Evolutionary conservation across 2,113 vertebrate species (phyloP).

Genomic region (Mustela nigripes): DNA sequence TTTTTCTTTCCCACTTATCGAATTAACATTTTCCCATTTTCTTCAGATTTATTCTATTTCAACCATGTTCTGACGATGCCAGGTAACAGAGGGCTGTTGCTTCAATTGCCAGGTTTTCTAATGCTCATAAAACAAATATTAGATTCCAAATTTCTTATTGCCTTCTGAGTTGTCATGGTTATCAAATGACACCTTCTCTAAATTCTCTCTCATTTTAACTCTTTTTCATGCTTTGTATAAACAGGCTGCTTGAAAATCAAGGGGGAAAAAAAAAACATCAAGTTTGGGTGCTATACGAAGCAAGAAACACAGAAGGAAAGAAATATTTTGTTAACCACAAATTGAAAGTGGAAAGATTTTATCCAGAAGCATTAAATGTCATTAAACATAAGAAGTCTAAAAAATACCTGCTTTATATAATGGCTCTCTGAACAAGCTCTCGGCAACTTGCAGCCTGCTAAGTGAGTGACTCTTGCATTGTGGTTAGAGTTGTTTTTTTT

Average conservation of each 20-base stretch:
- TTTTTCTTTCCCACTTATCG: slow-evolving; percentile 62
- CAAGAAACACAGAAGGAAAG: slow-evolving; percentile 63
- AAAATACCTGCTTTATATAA: slow-evolving; percentile 79
- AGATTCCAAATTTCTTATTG: slow-evolving; percentile 76
- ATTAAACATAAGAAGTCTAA: slow-evolving; percentile 79
- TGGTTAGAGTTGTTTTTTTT: slow-evolving; percentile 23
- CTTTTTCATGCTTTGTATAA: slow-evolving; percentile 77
- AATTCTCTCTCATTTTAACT: slow-evolving; percentile 82
- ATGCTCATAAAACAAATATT: slow-evolving; percentile 68
- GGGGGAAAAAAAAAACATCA: neutral
- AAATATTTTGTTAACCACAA: slow-evolving; percentile 58
- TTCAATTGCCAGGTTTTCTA: slow-evolving; percentile 63
- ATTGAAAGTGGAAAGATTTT: slow-evolving; percentile 72
- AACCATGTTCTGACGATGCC: neutral
- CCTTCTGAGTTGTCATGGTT: slow-evolving; percentile 85
- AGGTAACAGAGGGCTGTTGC: slow-evolving; percentile 11
- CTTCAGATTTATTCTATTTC: slow-evolving; percentile 22
- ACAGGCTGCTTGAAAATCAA: slow-evolving; percentile 76
- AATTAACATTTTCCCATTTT: slow-evolving; percentile 50
- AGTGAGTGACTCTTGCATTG: slow-evolving; percentile 66
- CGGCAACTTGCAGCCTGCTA: slow-evolving; percentile 63
- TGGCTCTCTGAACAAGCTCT: slow-evolving; percentile 72
- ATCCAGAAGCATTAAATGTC: neutral
- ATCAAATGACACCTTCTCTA: slow-evolving; percentile 82
- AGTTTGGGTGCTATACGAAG: slow-evolving; percentile 73